phyloP scores from a whole-genome alignment of 2,888 invertebrate species.

The Graphium colonna region DNA sequence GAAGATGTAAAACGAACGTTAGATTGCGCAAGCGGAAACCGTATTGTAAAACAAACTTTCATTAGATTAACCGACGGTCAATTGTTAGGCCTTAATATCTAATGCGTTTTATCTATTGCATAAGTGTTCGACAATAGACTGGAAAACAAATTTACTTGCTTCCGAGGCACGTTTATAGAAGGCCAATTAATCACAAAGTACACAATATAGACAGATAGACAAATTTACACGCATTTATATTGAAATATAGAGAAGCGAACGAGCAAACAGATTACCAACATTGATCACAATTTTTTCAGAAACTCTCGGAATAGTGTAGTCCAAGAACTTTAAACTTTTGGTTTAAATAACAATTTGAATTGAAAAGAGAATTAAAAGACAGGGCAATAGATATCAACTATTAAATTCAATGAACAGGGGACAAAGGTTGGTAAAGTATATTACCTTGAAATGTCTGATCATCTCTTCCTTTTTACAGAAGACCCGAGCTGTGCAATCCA shows the following conservation, averaged over 20 bases:
- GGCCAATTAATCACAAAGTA: background rate
- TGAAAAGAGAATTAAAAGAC: no score
- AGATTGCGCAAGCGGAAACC: background rate
- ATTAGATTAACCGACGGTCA: background rate
- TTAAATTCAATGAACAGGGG: no score
- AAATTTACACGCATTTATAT: no score
- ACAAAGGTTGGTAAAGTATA: no score
- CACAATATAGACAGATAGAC: no score
- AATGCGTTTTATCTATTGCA: background rate
- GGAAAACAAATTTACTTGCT: background rate
- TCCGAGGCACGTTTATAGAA: background rate
- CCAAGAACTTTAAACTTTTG: no score
- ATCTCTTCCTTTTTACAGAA: constrained; percentile 99
- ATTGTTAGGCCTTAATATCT: background rate
- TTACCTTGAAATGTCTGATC: constrained; percentile 94
- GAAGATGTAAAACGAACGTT: background rate
- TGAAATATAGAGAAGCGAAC: no score
- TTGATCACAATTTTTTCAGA: no score
- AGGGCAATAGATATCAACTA: no score
- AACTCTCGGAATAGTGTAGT: no score
- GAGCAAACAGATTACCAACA: no score
- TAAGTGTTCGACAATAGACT: background rate
- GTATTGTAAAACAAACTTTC: background rate
- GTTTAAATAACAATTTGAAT: no score
- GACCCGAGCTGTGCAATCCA: constrained; percentile 86